These are phyloP conservation scores for Cynopterus sphinx DNA, from an alignment of 2,797 vertebrate species.

Conservation along the genomic window DNA sequence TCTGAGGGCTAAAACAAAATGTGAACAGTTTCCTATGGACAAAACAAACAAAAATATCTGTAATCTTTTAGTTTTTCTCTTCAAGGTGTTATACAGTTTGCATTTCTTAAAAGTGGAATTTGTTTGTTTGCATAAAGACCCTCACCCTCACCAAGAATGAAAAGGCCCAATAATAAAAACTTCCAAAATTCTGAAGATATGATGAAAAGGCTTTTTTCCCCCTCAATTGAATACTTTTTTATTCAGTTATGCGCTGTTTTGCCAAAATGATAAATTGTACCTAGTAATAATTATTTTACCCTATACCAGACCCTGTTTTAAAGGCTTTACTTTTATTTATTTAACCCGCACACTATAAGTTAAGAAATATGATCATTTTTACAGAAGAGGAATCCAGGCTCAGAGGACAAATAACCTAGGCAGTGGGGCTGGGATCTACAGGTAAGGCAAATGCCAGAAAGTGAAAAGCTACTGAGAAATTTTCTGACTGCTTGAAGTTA, in stretches of 20 bases:
- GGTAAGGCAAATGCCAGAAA: not conserved
- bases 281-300: not conserved
- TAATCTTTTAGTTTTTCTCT: slow-evolving; percentile 35
- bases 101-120: slow-evolving; percentile 32
- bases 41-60: not conserved
- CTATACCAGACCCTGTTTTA: not conserved
- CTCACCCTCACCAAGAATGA: not conserved
- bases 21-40: not conserved
- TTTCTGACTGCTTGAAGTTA: not conserved
- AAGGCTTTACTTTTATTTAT: not conserved
- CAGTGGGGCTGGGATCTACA: not conserved
- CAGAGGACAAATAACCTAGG: not conserved
- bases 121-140: not conserved
- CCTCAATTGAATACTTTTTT: not conserved
- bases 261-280: not conserved
- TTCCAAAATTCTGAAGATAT: not conserved
- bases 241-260: not conserved
- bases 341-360: not conserved
- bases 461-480: not conserved
- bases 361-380: not conserved
- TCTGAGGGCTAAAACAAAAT: not conserved
- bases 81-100: slow-evolving; percentile 5
- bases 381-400: not conserved
- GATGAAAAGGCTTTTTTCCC: not conserved
- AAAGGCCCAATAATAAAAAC: not conserved